Conservation (phyloP, 1,140 invertebrate genomes). For the Drosophila arizonae region DNA sequence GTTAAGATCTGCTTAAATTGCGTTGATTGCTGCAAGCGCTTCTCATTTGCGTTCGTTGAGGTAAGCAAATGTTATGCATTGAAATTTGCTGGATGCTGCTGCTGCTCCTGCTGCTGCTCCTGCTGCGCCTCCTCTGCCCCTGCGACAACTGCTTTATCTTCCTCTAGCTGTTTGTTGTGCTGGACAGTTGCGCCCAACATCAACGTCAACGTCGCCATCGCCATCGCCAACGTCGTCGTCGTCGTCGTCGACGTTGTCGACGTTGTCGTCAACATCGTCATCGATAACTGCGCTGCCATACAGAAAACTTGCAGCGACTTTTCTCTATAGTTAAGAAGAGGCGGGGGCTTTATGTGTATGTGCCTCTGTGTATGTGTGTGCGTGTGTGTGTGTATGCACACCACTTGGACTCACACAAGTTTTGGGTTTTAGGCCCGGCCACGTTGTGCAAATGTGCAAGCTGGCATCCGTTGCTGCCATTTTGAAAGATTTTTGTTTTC, state of each 20-base stretch:
- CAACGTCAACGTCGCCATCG: constrained; percentile 25
- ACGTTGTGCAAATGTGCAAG: constrained; percentile 80
- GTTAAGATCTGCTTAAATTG: neutral
- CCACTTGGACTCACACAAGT: constrained; percentile 4
- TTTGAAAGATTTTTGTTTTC: constrained; percentile 75
- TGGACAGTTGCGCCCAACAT: constrained; percentile 13
- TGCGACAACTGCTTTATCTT: constrained; percentile 21
- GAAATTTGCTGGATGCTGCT: constrained; percentile 45
- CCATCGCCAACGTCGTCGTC: constrained; percentile 14
- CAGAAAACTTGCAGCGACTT: constrained; percentile 60
- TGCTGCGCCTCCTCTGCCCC: neutral
- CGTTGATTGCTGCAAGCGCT: constrained; percentile 6
- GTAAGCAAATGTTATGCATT: constrained; percentile 77
- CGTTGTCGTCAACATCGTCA: constrained; percentile 65
- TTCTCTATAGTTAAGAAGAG: constrained; percentile 4
- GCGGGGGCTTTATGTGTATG: neutral
- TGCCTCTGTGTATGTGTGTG: neutral
- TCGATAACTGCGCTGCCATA: constrained; percentile 61
- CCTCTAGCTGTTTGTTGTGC: constrained; percentile 45
- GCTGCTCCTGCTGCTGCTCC: neutral
- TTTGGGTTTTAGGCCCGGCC: constrained; percentile 30
- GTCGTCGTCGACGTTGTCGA: constrained; percentile 37
- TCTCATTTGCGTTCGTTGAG: constrained; percentile 75
- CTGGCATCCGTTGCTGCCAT: constrained; percentile 77
- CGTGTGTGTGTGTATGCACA: neutral